phyloP scores from a whole-genome alignment of 2,888 invertebrate genomes.

The Penaeus monodon region DNA sequence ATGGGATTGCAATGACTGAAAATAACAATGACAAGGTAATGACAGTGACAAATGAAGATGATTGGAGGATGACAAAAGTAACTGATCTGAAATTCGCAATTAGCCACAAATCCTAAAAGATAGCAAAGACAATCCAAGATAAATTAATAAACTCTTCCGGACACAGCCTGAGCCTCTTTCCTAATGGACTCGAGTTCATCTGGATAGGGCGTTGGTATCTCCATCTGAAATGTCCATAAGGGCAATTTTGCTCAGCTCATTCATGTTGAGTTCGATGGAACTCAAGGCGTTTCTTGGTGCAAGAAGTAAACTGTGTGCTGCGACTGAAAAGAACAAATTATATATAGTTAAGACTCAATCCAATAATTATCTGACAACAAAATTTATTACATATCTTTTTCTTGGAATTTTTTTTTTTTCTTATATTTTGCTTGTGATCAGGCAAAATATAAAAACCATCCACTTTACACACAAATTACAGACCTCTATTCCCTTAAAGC shows the following conservation, averaged over 20 bases:
- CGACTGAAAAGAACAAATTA: slow-evolving; percentile 72
- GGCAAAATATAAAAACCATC: too few relatives aligned
- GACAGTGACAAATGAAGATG: not conserved
- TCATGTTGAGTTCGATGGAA: slow-evolving; percentile 83
- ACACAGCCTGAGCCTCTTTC: slow-evolving; percentile 42
- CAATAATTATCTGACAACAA: too few relatives aligned
- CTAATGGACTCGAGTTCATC: slow-evolving; percentile 70
- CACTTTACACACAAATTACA: too few relatives aligned
- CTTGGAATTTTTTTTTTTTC: too few relatives aligned
- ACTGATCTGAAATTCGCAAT: not conserved
- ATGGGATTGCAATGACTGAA: too few relatives aligned
- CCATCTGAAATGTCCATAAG: slow-evolving; percentile 66
- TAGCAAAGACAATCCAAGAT: slow-evolving; percentile 67
- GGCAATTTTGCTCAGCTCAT: slow-evolving; percentile 78
- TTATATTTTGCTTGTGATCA: too few relatives aligned
- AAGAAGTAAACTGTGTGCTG: slow-evolving; percentile 90
- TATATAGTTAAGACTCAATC: not conserved
- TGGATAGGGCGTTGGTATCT: slow-evolving; percentile 48
- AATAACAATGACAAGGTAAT: not conserved
- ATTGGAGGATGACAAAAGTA: not conserved
- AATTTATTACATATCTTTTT: too few relatives aligned
- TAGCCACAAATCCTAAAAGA: not conserved
- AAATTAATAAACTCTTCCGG: slow-evolving; percentile 31
- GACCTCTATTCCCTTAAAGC: too few relatives aligned
- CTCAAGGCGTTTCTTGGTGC: slow-evolving; percentile 82